These are phyloP conservation scores for Grammomys dolichurus DNA, from an alignment of 2,113 vertebrate species.

Conservation along the genomic window DNA sequence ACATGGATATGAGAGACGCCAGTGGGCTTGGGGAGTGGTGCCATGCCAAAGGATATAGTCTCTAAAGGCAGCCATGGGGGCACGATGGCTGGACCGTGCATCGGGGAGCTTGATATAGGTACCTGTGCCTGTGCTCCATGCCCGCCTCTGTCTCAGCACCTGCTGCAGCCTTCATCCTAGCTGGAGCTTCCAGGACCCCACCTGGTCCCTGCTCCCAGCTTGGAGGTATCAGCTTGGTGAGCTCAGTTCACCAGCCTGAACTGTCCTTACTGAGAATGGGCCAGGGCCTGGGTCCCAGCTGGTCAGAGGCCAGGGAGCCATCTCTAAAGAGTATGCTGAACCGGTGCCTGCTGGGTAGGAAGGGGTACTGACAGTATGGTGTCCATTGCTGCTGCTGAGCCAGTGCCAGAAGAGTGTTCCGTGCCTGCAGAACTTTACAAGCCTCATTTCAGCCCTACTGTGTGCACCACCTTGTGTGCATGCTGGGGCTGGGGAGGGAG, in stretches of 20 bases:
- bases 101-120: neutral
- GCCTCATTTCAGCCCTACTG: neutral
- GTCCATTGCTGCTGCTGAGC: neutral
- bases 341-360: neutral
- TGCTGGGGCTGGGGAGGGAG: neutral
- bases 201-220: neutral
- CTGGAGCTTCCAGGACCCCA: neutral
- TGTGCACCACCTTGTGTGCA: neutral
- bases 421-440: neutral
- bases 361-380: neutral
- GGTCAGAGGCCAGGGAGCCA: conserved; percentile 2
- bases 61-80: neutral
- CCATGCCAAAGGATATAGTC: neutral
- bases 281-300: neutral
- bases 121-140: neutral
- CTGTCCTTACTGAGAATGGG: neutral
- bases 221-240: neutral
- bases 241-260: neutral
- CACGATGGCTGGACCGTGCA: neutral
- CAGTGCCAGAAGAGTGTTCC: neutral
- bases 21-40: neutral
- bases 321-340: neutral
- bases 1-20: neutral
- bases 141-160: neutral
- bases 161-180: neutral